Conservation (phyloP, 2,113 vertebrate genomes). For the Willisornis vidua region DNA sequence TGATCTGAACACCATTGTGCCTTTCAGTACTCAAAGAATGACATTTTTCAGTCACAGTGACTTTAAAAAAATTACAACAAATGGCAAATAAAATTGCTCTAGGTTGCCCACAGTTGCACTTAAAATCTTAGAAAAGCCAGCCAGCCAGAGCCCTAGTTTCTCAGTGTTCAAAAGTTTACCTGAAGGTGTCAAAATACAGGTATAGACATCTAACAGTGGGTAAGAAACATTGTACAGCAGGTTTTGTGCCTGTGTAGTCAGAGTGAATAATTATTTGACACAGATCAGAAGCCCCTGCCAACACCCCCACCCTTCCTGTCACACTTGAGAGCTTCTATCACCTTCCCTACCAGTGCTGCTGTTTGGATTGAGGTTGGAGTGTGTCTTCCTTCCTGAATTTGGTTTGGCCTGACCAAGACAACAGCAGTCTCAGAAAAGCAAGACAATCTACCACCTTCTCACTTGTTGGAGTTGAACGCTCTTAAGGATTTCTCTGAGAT, state of each 20-base stretch:
- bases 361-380: rapidly evolving
- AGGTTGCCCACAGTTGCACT: neutral
- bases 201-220: neutral
- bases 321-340: neutral
- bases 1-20: neutral
- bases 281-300: neutral
- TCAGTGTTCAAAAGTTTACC: neutral
- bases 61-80: neutral
- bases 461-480: neutral
- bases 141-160: neutral
- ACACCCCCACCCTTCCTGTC: neutral
- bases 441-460: neutral
- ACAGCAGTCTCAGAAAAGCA: neutral
- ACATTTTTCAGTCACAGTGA: neutral
- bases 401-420: neutral
- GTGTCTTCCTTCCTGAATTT: neutral
- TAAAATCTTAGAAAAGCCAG: neutral
- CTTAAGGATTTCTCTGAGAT: neutral
- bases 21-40: neutral
- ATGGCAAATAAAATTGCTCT: neutral
- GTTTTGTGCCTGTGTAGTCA: neutral
- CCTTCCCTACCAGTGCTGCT: neutral
- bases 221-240: neutral
- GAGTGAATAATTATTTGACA: neutral
- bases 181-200: neutral